Base-by-base conservation (phyloP, 2,888 invertebrate species). In the Eledone cirrhosa region DNA sequence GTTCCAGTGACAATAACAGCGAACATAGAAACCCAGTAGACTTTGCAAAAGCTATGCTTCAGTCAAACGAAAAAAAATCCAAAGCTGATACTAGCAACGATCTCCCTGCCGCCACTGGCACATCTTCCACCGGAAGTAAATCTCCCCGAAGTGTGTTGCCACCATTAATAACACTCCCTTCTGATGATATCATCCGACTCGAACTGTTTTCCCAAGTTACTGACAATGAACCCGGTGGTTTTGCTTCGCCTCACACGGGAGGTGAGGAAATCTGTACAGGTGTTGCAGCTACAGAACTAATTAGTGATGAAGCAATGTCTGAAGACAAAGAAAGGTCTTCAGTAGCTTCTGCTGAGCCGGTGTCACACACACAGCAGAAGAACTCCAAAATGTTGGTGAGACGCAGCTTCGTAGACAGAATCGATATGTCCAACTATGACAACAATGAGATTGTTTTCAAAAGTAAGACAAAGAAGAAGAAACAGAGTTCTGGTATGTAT, bases 381-480 rank as follows among this genome's bases (percentile, higher is more conserved):
- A 31, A 31, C 72, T 72, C 31, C 33, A 72, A 31, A 14, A 41
- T 41, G 8, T n/a, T 33, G n/a, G 72, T 33, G 72, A 31, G 72
- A n/a, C 72, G 72, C 13, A 72, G 72, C n/a, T 72, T 41, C 22
- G 47, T 76, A 5, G 76, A 76, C 29, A 76, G 47, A 29, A 47
- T 76, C 11, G 48, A 76, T 24, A 48, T 76, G 24, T 29, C 48
- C 0, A 48, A 76, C 19, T 47, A 27, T 24, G 47, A 27, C 19
- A 24, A 47, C 27, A 27, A 63, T 63, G 76, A 76, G 41, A 76
- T 76, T 4, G 76, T 76, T 47, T 76, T 76, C 24, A 76, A 48
- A 24, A 76, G 76, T 27, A 33, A 47, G 29, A 76, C 76, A 11
- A 48, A 48, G 48, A 76, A 76, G 48, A 76, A 76, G 48, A 76